Percentiles rank a stretch among this genome's conserved stretches.
phyloP scores from a whole-genome alignment of 2,797 vertebrate species.

The Aythya fuligula region DNA sequence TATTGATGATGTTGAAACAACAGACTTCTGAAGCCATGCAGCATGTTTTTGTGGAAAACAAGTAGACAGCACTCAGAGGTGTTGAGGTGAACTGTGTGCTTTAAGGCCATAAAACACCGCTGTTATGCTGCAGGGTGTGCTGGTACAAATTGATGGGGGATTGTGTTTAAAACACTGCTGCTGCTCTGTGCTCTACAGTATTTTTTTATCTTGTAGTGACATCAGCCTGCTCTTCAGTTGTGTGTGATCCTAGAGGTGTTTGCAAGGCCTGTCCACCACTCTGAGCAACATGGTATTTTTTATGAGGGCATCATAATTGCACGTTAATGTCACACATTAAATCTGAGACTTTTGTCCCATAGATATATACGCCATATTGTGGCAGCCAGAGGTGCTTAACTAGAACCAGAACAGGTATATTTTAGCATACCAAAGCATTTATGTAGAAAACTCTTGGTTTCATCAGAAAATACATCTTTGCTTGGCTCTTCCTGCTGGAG shows the following conservation, averaged over 20 bases:
- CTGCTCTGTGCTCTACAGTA: background rate
- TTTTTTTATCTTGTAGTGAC: background rate
- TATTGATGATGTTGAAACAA: background rate
- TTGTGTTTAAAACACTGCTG: background rate
- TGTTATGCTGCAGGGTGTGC: background rate
- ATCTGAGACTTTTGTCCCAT: background rate
- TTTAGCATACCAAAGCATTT: background rate
- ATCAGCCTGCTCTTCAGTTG: background rate
- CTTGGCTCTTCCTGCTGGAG: background rate
- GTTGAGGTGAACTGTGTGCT: background rate
- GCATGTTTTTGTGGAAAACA: background rate
- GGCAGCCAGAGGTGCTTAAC: background rate
- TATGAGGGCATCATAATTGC: background rate
- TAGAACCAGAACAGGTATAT: background rate
- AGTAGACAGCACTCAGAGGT: background rate
- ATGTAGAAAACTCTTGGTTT: background rate
- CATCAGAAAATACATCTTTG: rapidly evolving
- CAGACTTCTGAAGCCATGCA: background rate
- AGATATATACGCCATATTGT: background rate
- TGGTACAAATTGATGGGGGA: background rate
- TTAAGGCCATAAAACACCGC: background rate
- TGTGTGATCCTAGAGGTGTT: rapidly evolving
- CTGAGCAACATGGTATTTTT: background rate
- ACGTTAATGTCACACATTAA: background rate
- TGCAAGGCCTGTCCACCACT: background rate